Conservation (phyloP, 2,113 vertebrate genomes). For the Xiphorhynchus elegans region DNA sequence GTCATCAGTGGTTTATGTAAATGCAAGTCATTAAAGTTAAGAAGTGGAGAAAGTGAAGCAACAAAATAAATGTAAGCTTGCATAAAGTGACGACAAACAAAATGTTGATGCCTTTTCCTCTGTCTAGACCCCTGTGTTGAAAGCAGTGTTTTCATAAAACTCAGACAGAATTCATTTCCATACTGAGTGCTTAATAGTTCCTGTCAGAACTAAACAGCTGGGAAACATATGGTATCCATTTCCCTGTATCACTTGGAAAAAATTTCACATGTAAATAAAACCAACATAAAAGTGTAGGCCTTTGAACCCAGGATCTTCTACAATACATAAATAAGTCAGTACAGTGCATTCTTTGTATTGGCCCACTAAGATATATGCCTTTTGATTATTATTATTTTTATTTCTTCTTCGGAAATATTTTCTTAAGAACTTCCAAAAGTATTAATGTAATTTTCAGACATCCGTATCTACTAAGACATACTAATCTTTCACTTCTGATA, state of each 20-base stretch:
- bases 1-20: background rate
- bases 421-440: constrained; percentile 53
- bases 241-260: constrained; percentile 84
- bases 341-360: constrained; percentile 75
- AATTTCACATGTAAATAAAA: constrained; percentile 87
- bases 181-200: constrained; percentile 77
- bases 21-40: background rate
- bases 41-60: constrained; percentile 23
- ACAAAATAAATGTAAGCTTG: constrained; percentile 42
- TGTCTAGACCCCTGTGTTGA: constrained; percentile 74
- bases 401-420: constrained; percentile 55
- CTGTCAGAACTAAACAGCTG: constrained; percentile 84
- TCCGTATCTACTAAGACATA: background rate
- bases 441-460: constrained; percentile 59
- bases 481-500: constrained; percentile 26
- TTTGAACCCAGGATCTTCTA: constrained; percentile 79
- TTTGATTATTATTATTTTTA: constrained; percentile 61
- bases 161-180: constrained; percentile 82
- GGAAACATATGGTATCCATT: constrained; percentile 86
- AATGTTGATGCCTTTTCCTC: constrained; percentile 64
- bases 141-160: constrained; percentile 80
- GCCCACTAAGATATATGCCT: constrained; percentile 50
- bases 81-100: constrained; percentile 66
- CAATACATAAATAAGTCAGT: constrained; percentile 78
- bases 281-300: constrained; percentile 81